Evolutionary conservation across 2,797 vertebrate genomes (phyloP), one percentile per base, ranked within the genome.

Genomic region (Halcyon leucocephala): DNA sequence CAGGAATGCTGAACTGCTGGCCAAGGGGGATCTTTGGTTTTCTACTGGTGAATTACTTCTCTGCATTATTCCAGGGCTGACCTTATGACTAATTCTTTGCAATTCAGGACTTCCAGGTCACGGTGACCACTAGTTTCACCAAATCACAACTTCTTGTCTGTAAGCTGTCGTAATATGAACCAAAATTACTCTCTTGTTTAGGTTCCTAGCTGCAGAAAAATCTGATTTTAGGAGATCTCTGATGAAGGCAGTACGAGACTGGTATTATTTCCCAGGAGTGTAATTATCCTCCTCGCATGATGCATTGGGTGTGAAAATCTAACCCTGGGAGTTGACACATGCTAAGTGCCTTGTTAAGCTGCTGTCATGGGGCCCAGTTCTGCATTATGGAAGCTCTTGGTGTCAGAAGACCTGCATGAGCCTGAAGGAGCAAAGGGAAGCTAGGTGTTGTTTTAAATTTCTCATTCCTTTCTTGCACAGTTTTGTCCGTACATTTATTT

Each of bases 1-100:
- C n/a, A 81, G 93, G 92, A 96, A 95, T 95, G 94, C 67, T 91
- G 79, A 84, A 33, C 71, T 82, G 60, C 76, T 80, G 81, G 77
- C 76, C 84, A 86, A 17, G 62, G 90, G 76, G n/a, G 44, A 78
- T 90, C 81, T 81, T 85, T 0, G 0, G 22, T 9, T 86, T 90
- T 80, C 15, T 91, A 41, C 61, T 0, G 15, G 18, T 8, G 9
- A 48, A 62, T 65, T 90, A 55, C 17, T 89, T 25, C 77, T 95
- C 51, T 0, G 0, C 71, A 3, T 83, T 87, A 62, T 89, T 90
- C 60, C 69, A 65, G 64, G 52, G 10, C 67, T 94, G 79, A 54
- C 48, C 62, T 78, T 82, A 52, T 77, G 81, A 78, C 61, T 91
- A 49, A 94, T 44, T 48, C 67, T 52, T 80, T 39, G 48, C 42